Conservation (phyloP, 1,140 invertebrate genomes). For the Drosophila pectinifera region DNA sequence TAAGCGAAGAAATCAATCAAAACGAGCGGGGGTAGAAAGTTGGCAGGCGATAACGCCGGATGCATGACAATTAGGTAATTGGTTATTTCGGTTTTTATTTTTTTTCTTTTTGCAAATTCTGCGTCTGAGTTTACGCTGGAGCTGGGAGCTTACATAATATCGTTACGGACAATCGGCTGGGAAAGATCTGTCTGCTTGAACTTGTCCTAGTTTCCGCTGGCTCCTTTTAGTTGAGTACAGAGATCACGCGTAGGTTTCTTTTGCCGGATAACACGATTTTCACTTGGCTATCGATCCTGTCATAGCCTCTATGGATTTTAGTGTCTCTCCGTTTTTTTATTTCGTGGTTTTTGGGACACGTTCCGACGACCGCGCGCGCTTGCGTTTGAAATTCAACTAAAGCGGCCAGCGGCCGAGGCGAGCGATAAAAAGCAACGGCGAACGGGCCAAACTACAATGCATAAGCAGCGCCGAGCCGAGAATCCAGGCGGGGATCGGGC, state of each 20-base stretch:
- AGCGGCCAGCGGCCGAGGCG: constrained; percentile 53
- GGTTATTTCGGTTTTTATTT: constrained; percentile 16
- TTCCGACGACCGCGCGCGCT: constrained; percentile 68
- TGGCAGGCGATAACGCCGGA: constrained; percentile 44
- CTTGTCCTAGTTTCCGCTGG: constrained; percentile 26
- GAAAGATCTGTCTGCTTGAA: constrained; percentile 31
- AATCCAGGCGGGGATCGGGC: constrained; percentile 9
- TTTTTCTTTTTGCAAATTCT: constrained; percentile 25
- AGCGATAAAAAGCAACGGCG: constrained; percentile 69
- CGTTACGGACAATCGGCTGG: constrained; percentile 15
- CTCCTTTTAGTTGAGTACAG: constrained; percentile 8
- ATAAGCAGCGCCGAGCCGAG: constrained; percentile 12
- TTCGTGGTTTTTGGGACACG: constrained; percentile 13
- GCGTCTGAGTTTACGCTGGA: constrained; percentile 2
- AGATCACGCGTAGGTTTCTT: constrained; percentile 26
- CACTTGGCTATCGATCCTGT: constrained; percentile 31
- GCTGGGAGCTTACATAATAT: constrained; percentile 48
- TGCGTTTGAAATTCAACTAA: constrained; percentile 81
- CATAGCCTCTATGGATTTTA: constrained; percentile 19
- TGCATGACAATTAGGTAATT: constrained; percentile 57
- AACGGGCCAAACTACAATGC: constrained; percentile 41
- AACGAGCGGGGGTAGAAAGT: constrained; percentile 55
- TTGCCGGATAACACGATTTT: constrained; percentile 30
- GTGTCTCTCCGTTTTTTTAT: constrained; percentile 7
- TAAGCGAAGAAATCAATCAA: constrained; percentile 58